These are phyloP conservation scores for Coleophora flavipennella DNA, from an alignment of 2,888 invertebrate genomes.

Conservation along the genomic window DNA sequence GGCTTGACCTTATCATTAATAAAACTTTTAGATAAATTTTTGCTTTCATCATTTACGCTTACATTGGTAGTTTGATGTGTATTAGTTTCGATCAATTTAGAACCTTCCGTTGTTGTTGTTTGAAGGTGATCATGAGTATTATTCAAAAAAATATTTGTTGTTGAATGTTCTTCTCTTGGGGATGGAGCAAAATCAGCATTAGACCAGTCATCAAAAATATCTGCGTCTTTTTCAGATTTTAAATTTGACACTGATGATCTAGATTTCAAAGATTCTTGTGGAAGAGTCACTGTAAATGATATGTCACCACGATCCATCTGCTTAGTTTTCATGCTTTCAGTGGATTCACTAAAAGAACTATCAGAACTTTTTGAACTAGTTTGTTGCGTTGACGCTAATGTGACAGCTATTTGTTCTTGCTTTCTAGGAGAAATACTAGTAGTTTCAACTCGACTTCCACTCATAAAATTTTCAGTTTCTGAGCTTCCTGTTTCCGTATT, in stretches of 20 bases:
- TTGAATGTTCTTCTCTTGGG: not conserved
- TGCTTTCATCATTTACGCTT: not conserved
- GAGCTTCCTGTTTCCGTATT: not conserved
- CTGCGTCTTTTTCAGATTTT: conserved; percentile 12
- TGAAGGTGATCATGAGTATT: not conserved
- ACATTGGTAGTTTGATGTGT: not conserved
- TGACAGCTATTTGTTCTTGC: conserved; percentile 17
- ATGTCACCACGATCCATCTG: conserved; percentile 19
- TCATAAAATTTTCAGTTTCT: not conserved
- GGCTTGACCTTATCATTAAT: conserved; percentile 11
- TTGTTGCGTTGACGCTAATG: conserved; percentile 34
- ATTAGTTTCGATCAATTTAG: conserved; percentile 1
- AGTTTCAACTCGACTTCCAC: too few species aligned
- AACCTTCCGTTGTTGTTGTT: conserved; percentile 4
- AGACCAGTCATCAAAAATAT: conserved; percentile 16
- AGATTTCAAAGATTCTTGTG: conserved; percentile 25
- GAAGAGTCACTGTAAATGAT: conserved; percentile 18
- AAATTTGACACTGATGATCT: conserved; percentile 26
- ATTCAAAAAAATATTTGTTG: not conserved
- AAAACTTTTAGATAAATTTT: not conserved
- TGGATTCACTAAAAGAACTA: conserved; percentile 7
- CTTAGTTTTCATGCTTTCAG: conserved; percentile 13
- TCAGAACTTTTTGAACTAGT: conserved; percentile 24
- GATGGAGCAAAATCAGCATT: conserved; percentile 4
- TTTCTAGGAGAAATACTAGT: too few species aligned